Evolutionary conservation across 1,140 invertebrate genomes (phyloP).

Genomic region (Ctenoplectra terminalis): DNA sequence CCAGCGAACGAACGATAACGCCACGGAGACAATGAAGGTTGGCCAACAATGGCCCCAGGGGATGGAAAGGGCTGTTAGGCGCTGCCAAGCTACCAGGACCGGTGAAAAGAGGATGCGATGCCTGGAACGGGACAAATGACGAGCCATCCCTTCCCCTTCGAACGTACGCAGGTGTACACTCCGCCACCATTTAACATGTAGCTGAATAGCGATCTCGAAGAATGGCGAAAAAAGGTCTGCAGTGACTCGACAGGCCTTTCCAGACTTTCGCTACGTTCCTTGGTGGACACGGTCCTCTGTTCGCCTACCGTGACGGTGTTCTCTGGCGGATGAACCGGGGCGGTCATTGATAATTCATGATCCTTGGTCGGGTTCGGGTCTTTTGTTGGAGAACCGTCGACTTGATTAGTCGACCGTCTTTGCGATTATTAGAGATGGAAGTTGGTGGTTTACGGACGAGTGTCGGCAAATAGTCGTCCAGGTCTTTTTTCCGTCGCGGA

Average conservation of each 20-base stretch:
- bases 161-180: conserved; percentile 56
- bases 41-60: conserved; percentile 64
- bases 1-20: conserved; percentile 39
- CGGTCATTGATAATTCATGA: not conserved
- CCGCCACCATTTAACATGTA: conserved; percentile 70
- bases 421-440: not conserved
- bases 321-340: not conserved
- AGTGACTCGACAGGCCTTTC: conserved; percentile 16
- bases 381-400: not conserved
- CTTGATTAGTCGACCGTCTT: not conserved
- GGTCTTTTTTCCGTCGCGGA: too few species aligned
- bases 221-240: conserved; percentile 61
- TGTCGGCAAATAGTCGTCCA: too few species aligned
- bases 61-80: conserved; percentile 60
- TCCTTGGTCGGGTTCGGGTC: not conserved
- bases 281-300: not conserved
- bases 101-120: conserved; percentile 49
- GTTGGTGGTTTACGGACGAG: not conserved
- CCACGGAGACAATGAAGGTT: conserved; percentile 62
- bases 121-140: conserved; percentile 64
- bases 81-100: conserved; percentile 27
- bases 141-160: conserved; percentile 32
- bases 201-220: conserved; percentile 72
- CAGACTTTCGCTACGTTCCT: not conserved
- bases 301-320: not conserved